Conservation (phyloP, 2,797 vertebrate genomes). For the Euthynnus affinis region DNA sequence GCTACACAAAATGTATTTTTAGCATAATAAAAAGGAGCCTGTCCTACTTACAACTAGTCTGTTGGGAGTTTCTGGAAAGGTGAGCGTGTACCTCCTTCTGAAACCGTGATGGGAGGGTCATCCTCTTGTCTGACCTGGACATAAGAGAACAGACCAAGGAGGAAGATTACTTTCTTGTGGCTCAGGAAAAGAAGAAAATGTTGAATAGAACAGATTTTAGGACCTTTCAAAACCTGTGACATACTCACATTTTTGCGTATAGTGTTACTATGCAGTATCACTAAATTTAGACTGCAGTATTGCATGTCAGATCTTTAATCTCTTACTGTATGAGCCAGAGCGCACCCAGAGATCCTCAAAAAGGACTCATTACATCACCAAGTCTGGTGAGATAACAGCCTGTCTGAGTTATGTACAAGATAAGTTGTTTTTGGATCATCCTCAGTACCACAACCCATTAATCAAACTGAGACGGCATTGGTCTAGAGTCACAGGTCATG, state of each 20-base stretch:
- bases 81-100: slow-evolving; percentile 91
- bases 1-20: slow-evolving; percentile 40
- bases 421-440: slow-evolving; percentile 4
- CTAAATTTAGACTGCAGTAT: background rate
- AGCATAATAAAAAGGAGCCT: slow-evolving; percentile 2
- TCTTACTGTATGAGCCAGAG: background rate
- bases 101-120: slow-evolving; percentile 88
- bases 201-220: background rate
- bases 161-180: background rate
- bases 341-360: background rate
- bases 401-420: background rate
- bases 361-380: slow-evolving; percentile 2
- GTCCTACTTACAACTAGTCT: slow-evolving; percentile 84
- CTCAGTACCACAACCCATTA: slow-evolving; percentile 12
- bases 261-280: background rate
- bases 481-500: slow-evolving; percentile 16
- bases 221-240: background rate
- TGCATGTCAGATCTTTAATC: background rate
- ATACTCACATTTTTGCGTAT: background rate
- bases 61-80: slow-evolving; percentile 87
- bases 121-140: slow-evolving; percentile 84
- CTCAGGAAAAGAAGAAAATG: background rate
- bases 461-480: slow-evolving; percentile 29
- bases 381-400: slow-evolving; percentile 21
- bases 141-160: slow-evolving; percentile 37